Evolutionary conservation across 2,888 invertebrate genomes (phyloP), one percentile per base, ranked within the genome.

Genomic region (Drosophila nigricruria): DNA sequence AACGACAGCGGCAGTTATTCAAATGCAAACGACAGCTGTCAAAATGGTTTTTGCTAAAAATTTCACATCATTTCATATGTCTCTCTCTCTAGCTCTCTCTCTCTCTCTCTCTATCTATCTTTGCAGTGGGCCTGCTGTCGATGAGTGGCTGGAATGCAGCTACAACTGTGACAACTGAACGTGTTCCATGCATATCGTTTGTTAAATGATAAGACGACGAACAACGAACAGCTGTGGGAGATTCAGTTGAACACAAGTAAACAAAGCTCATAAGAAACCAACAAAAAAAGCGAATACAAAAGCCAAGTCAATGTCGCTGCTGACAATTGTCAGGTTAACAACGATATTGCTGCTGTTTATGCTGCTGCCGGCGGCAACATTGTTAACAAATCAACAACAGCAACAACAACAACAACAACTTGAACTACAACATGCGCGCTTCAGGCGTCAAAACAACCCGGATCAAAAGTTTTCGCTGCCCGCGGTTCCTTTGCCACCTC

Each of bases 21-120:
- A 89, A 88, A 90, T 88, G 90, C 90, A 88, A 84, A 81, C 87
- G 90, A 87, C 86, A 87, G 89, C 87, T 88, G 90, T 88, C 86
- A 86, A 81, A 86, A 88, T 72, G 81, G 73, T 68, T 79, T 81
- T 76, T 73, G 56, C 74, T 75, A 82, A 75, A 89, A 84, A 84
- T 69, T 81, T 67, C 60, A 78, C 81, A 70, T 73, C 40, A 23
- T 53, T 25, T 53, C 53, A 36, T 32, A 9, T 18, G 18, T 12
- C 32, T 10, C 12, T 32, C 38, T 38, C 38, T n/a, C 5, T 10
- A 10, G 18, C 12, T 20, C 40, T 40, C 50, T 50, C 50, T 16
- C 6, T 23, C 18, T 50, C 43, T 49, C 49, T 25, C 10, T 36
- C n/a, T 30, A 2, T 18, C 36, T 54, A 40, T 54, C 58, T 63